These are phyloP conservation scores for Drosophila ananassae DNA, from an alignment of 1,140 invertebrate genomes.

Conservation along the genomic window DNA sequence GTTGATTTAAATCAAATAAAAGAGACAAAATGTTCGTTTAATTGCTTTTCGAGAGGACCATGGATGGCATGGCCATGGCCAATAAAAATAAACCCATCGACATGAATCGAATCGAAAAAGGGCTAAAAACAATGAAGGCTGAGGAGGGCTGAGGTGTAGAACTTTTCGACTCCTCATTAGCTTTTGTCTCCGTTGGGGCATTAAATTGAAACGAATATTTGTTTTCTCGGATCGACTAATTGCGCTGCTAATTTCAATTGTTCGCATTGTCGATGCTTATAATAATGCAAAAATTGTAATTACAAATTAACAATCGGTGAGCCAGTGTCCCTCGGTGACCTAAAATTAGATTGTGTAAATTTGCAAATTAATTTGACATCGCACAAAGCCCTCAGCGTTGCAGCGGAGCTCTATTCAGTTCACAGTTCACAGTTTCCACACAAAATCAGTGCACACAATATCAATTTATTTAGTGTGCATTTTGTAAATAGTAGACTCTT, in stretches of 20 bases:
- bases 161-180: conserved; percentile 59
- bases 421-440: not conserved
- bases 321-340: conserved; percentile 24
- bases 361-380: conserved; percentile 70
- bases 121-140: not conserved
- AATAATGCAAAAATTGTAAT: conserved; percentile 80
- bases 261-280: conserved; percentile 65
- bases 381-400: conserved; percentile 32
- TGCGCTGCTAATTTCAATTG: conserved; percentile 80
- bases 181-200: conserved; percentile 55
- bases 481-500: conserved; percentile 36
- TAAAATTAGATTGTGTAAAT: conserved; percentile 62
- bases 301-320: conserved; percentile 76
- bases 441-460: conserved; percentile 47
- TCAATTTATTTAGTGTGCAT: conserved; percentile 47
- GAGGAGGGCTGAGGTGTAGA: conserved; percentile 8
- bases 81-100: conserved; percentile 47
- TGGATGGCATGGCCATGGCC: conserved; percentile 8
- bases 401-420: conserved; percentile 20
- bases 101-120: conserved; percentile 6
- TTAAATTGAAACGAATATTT: conserved; percentile 24
- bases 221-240: conserved; percentile 68
- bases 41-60: conserved; percentile 51
- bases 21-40: conserved; percentile 68
- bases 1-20: conserved; percentile 72